Conservation (phyloP, 2,888 invertebrate species). For the Dendrolimus houi region DNA sequence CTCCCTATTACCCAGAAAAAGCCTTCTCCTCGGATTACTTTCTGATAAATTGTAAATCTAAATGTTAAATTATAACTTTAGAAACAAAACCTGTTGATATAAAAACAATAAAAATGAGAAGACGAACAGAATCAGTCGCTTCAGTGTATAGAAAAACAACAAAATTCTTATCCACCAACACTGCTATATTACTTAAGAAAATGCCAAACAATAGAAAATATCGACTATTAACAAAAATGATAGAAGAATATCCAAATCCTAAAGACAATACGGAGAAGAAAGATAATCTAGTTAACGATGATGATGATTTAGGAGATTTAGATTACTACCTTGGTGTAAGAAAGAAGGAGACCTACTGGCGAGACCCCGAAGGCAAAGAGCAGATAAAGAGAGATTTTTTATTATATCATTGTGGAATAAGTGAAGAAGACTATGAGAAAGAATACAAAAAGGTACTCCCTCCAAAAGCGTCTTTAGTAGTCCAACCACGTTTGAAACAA, state of each 20-base stretch:
- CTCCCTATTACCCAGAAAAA: too few species aligned
- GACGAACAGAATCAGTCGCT: constrained; percentile 57
- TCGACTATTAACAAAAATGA: constrained; percentile 31
- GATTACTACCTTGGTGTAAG: constrained; percentile 62
- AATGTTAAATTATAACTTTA: too few species aligned
- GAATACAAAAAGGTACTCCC: constrained; percentile 35
- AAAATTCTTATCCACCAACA: constrained; percentile 54
- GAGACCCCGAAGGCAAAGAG: constrained; percentile 55
- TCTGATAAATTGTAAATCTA: too few species aligned
- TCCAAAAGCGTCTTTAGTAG: constrained; percentile 28
- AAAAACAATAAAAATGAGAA: constrained; percentile 29
- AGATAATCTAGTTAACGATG: constrained; percentile 24
- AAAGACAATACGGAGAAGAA: constrained; percentile 17
- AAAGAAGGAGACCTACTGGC: constrained; percentile 57
- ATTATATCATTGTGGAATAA: constrained; percentile 56
- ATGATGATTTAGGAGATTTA: constrained; percentile 51
- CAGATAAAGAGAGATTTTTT: constrained; percentile 63
- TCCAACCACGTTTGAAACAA: constrained; percentile 52
- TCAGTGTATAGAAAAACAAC: constrained; percentile 64
- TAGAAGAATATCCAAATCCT: constrained; percentile 24
- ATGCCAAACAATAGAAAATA: constrained; percentile 44
- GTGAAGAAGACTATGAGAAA: constrained; percentile 57
- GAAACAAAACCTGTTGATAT: constrained; percentile 11
- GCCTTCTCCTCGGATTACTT: too few species aligned
- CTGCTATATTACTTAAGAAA: constrained; percentile 50